Conservation (phyloP, 2,113 vertebrate species). For the Lagopus muta region DNA sequence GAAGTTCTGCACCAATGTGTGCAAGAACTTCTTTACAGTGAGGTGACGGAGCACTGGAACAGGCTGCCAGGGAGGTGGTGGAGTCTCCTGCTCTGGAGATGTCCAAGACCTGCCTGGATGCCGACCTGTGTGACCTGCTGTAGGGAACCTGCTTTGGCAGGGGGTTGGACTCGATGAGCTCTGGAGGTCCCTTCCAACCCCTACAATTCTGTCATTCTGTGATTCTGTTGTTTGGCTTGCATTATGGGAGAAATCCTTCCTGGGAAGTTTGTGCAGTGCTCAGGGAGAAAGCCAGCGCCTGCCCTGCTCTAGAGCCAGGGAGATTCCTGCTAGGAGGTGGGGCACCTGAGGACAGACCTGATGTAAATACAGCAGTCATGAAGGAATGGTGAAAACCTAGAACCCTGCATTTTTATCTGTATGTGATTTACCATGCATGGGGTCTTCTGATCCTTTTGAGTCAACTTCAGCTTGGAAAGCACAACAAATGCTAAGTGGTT, state of each 20-base stretch:
- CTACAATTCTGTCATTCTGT: too few relatives aligned
- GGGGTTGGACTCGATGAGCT: too few relatives aligned
- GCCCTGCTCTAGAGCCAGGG: neutral
- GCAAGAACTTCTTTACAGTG: too few relatives aligned
- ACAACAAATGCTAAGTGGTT: neutral
- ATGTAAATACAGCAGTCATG: fast-evolving
- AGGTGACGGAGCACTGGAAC: too few relatives aligned
- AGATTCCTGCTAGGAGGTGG: neutral
- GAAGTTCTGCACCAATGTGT: too few relatives aligned
- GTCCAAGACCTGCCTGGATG: too few relatives aligned
- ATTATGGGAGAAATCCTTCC: neutral
- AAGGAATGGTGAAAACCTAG: neutral
- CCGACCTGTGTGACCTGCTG: too few relatives aligned
- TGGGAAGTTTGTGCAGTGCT: fast-evolving
- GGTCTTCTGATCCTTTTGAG: neutral
- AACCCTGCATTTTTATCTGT: fast-evolving
- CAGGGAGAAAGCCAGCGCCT: neutral
- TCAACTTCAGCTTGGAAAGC: neutral
- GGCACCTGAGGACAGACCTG: neutral
- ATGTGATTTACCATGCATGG: neutral
- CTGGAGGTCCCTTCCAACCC: too few relatives aligned
- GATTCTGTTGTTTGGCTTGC: neutral
- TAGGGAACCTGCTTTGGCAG: too few relatives aligned
- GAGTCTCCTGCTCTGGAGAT: too few relatives aligned
- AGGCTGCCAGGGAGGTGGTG: too few relatives aligned